Evolutionary conservation across 2,888 invertebrate genomes (phyloP).

Genomic region (Synanthedon vespiformis): DNA sequence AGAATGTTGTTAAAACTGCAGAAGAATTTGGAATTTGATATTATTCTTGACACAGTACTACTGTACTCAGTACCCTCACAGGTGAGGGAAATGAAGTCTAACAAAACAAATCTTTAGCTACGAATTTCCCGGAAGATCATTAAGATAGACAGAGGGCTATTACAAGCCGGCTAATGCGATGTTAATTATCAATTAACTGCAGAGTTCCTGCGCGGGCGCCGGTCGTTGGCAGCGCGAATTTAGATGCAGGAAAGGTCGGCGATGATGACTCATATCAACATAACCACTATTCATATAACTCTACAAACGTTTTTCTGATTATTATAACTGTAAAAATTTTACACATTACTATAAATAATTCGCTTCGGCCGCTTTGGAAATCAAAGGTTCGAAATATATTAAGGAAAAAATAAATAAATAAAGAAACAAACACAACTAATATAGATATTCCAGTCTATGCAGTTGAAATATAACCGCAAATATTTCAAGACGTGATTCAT

Average conservation of each 20-base stretch:
- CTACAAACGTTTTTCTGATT: not conserved
- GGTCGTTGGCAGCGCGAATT: constrained; percentile 57
- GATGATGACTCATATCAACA: constrained; percentile 33
- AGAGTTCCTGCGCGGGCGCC: constrained; percentile 15
- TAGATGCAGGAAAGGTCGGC: constrained; percentile 53
- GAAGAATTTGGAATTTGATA: too few species aligned
- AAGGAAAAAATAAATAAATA: too few species aligned
- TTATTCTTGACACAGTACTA: too few species aligned
- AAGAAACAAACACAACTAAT: too few species aligned
- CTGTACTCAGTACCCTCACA: too few species aligned
- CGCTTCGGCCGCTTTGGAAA: too few species aligned
- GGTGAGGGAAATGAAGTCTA: too few species aligned
- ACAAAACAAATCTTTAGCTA: not conserved
- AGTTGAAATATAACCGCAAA: not conserved
- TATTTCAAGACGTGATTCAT: not conserved
- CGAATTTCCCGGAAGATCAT: not conserved
- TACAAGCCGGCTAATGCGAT: constrained; percentile 15
- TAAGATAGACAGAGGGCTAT: not conserved
- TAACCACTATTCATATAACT: not conserved
- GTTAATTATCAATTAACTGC: constrained; percentile 35
- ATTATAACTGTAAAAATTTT: too few species aligned
- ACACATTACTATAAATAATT: too few species aligned
- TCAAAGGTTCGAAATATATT: too few species aligned
- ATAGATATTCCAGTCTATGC: too few species aligned
- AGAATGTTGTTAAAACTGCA: too few species aligned